Evolutionary conservation across 1,140 invertebrate genomes (phyloP), one percentile per base, ranked within the genome.

Genomic region (Gonatopus flavifemur): DNA sequence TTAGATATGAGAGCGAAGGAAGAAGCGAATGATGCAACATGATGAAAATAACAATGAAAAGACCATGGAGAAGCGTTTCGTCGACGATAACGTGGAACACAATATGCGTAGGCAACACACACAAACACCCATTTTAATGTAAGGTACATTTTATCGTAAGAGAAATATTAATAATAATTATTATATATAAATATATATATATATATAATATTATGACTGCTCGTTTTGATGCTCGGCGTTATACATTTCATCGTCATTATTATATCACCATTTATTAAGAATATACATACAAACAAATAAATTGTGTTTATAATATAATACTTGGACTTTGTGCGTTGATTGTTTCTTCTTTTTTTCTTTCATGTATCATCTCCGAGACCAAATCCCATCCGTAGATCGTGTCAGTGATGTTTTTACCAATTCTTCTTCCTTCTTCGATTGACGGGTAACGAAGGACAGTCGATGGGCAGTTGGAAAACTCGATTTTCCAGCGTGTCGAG

Each of bases 241-340:
- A 75, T 72, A 69, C 69, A 72, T 72, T 73, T 74, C 70, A 75
- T 72, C 73, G 70, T 75, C 70, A 75, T 75, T 72, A 74, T 72
- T 72, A 70, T 72, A 73, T 71, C 67, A 72, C 61, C 65, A 73
- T 72, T 72, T 74, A 74, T 74, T 71, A 74, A 74, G 64, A 66
- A 75, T 72, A 74, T 70, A 73, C 67, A 70, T 74, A 72, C 67
- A 62, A 69, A 72, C 63, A 66, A 75, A 75, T 75, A 75, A 75
- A 75, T 73, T 74, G 72, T 75, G 72, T 75, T 73, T 75, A 72
- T 75, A 72, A 72, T 73, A 74, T 73, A 67, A 69, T 52, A n/a
- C n/a, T n/a, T 51, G 41, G 55, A 49, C 53, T 62, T 62, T 53
- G n/a, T n/a, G n/a, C n/a, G n/a, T n/a, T n/a, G n/a, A n/a, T n/a